These are phyloP conservation scores for Girardia tigrina DNA, from an alignment of 2,888 invertebrate genomes.

Conservation along the genomic window DNA sequence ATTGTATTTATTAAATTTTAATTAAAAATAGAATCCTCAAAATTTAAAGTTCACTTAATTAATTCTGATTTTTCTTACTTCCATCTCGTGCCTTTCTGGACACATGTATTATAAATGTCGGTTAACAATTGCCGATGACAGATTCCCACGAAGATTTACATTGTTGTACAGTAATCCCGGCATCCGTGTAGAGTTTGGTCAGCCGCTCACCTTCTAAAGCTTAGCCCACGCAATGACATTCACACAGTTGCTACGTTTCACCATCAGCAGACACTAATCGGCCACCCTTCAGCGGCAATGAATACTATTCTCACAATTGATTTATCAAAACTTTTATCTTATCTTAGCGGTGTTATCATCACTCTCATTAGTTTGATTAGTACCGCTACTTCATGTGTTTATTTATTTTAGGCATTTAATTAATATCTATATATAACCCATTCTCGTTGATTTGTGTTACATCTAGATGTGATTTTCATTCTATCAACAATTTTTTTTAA, in stretches of 20 bases:
- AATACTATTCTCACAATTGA: constrained; percentile 15
- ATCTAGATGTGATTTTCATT: no score
- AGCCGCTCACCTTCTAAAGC: constrained; percentile 20
- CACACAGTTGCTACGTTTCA: constrained; percentile 23
- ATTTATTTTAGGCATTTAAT: neutral
- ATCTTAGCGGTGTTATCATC: constrained; percentile 16
- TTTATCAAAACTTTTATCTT: constrained; percentile 15
- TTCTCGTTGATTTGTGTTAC: no score
- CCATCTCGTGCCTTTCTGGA: neutral
- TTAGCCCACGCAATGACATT: constrained; percentile 20
- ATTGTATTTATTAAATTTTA: no score
- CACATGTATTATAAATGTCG: neutral
- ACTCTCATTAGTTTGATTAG: constrained; percentile 17
- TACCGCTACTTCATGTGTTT: constrained; percentile 6
- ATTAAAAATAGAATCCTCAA: no score
- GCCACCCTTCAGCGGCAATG: constrained; percentile 13
- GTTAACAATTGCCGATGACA: constrained; percentile 19
- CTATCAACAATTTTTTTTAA: no score
- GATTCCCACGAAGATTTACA: constrained; percentile 16
- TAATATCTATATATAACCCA: neutral
- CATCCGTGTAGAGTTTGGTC: constrained; percentile 6
- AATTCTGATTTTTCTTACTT: no score
- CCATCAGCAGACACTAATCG: constrained; percentile 10
- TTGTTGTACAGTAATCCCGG: neutral
- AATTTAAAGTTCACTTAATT: no score